Percentiles rank a stretch among this genome's conserved stretches.
Conservation (phyloP, 2,888 invertebrate species). For the Patella pellucida region DNA sequence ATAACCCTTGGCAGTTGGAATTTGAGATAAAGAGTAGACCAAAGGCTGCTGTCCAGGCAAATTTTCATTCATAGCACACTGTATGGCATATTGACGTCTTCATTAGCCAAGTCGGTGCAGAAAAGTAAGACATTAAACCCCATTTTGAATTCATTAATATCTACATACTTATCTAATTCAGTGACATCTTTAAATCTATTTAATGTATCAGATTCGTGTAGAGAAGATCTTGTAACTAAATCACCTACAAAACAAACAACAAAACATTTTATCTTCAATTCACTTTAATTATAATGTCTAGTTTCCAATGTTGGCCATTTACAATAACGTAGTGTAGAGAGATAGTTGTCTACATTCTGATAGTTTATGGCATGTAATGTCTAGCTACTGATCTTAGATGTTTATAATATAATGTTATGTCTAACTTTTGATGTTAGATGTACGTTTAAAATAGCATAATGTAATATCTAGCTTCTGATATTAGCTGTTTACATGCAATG, state of each 20-base stretch:
- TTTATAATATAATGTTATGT: too few species aligned
- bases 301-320: too few species aligned
- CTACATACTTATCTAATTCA: conserved; percentile 42
- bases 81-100: too few species aligned
- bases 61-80: too few species aligned
- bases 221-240: conserved; percentile 29
- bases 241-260: conserved; percentile 42
- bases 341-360: too few species aligned
- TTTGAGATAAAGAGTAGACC: not conserved
- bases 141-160: not conserved
- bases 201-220: conserved; percentile 35
- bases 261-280: not conserved
- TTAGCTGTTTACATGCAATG: not conserved
- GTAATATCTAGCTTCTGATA: not conserved
- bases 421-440: too few species aligned
- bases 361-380: too few species aligned
- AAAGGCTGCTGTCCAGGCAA: too few species aligned
- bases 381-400: too few species aligned
- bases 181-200: conserved; percentile 41
- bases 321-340: too few species aligned
- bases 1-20: not conserved
- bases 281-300: too few species aligned
- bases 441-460: not conserved
- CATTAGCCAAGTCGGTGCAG: too few species aligned
- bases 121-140: not conserved